Base-by-base conservation (phyloP, 2,797 vertebrate genomes). In the Galagoides demidoff region DNA sequence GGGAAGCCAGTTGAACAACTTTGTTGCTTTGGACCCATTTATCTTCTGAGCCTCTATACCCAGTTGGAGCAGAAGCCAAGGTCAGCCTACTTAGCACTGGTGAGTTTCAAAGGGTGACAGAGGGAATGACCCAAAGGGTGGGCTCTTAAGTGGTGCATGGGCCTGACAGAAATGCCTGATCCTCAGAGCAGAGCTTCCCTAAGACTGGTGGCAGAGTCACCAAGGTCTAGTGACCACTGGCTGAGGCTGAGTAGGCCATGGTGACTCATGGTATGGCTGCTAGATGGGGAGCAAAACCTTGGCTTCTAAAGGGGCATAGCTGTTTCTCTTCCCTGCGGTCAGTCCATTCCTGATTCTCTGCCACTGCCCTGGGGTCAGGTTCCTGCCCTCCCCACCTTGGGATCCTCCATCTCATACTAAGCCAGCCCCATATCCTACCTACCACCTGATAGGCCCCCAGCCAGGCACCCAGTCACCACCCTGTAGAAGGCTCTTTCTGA, bases 191-290 rank as follows among this genome's bases (percentile, higher is more conserved):
- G 73, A 17, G 34, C 34, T 61, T 31, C 16, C 37, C 11, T 27
- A n/a, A 68, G 39, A 29, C 20, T 5, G 3, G 1, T 10, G 27
- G 52, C 63, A 81, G 5, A 52, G 29, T 66, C 12, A 64, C 34
- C 20, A 39, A 85, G 63, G 71, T 14, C 45, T 49, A 68, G 31
- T 19, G 57, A 23, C 29, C 52, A 49, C 70, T 34, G 22, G 19
- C 27, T 64, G 71, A 23, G 73, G 90, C 59, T 17, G 7, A 29
- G 25, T 17, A 61, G 70, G 71, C 37, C 7, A 16, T 8, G 31
- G 85, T 87, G 93, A 85, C 55, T 92, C 92, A 85, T 3, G 22
- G 71, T 66, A 64, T 94, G 77, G 77, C 64, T 23, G 49, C 31
- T 10, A 37, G 64, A 76, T 14, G 4, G 76, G 34, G 23, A 81